A percentile compares a stretch with the other conserved stretches of the same genome.
These are phyloP conservation scores for Athrips mouffetella DNA, from an alignment of 2,888 invertebrate genomes.

Conservation along the genomic window DNA sequence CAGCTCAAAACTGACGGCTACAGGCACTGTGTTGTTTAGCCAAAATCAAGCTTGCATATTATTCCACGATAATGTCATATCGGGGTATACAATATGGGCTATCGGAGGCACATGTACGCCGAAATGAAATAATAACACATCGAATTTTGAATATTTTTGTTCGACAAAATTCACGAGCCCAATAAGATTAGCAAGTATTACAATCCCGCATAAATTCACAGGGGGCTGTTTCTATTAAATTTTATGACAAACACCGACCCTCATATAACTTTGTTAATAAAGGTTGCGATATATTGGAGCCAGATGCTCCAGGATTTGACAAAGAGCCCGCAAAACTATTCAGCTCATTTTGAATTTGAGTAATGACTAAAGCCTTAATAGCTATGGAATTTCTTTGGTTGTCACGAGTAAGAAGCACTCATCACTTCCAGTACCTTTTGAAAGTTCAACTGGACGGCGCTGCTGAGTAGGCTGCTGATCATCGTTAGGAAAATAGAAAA, in stretches of 20 bases:
- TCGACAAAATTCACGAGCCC: conserved; percentile 35
- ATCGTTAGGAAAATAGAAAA: too few species aligned
- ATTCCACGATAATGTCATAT: too few species aligned
- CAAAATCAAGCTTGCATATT: too few species aligned
- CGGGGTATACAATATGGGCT: too few species aligned
- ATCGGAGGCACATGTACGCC: conserved; percentile 18
- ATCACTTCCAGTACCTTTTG: too few species aligned
- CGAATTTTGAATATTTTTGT: conserved; percentile 33
- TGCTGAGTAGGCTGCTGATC: too few species aligned
- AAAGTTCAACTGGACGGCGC: too few species aligned
- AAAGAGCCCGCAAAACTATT: conserved; percentile 32
- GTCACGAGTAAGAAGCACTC: neutral
- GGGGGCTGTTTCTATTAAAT: conserved; percentile 66
- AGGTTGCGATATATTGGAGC: conserved; percentile 60
- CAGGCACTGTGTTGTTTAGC: too few species aligned
- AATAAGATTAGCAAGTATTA: conserved; percentile 41
- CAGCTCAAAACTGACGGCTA: too few species aligned
- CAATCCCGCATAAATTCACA: conserved; percentile 60
- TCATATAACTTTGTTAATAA: conserved; percentile 74
- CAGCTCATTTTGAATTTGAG: conserved; percentile 28
- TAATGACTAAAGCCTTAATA: conserved; percentile 17
- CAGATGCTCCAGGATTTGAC: conserved; percentile 45
- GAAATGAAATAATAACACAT: conserved; percentile 34
- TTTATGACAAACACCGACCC: conserved; percentile 67
- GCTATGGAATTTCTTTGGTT: neutral